Percentiles rank a stretch among this genome's conserved stretches.
Evolutionary conservation across 2,113 vertebrate species (phyloP).

Genomic region (Leucosticte australis): DNA sequence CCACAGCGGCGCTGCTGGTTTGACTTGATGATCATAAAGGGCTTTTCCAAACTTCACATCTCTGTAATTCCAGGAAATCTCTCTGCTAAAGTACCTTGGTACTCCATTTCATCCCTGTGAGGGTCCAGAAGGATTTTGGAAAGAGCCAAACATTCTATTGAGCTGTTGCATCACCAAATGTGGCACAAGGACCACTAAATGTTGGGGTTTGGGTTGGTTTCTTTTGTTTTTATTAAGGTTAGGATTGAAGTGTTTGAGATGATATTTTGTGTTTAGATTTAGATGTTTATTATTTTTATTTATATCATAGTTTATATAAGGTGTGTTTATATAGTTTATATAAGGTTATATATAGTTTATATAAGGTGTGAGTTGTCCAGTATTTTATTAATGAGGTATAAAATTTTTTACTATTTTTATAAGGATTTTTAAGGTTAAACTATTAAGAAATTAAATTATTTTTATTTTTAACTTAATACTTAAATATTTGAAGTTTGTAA

Average conservation of each 20-base stretch:
- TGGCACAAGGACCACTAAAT: accelerated
- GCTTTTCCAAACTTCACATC: background rate
- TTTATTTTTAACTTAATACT: background rate
- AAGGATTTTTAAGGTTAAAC: background rate
- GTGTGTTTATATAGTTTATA: too few relatives aligned
- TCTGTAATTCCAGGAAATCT: background rate
- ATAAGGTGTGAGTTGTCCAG: background rate
- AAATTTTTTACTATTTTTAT: background rate
- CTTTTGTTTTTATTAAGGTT: background rate
- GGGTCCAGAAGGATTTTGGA: background rate
- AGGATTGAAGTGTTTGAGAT: background rate
- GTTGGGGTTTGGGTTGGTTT: background rate
- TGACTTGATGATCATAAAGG: background rate
- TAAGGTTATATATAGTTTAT: background rate
- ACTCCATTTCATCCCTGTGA: background rate
- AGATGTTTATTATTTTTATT: background rate
- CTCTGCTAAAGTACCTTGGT: accelerated
- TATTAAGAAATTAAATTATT: background rate
- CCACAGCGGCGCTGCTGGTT: accelerated
- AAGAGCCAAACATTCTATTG: background rate
- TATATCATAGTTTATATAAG: too few relatives aligned
- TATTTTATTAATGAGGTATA: background rate
- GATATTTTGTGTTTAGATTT: too few relatives aligned
- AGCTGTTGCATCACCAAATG: background rate
- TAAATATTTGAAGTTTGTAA: background rate